Conservation (phyloP, 2,113 vertebrate species). For the Cololabis saira region DNA sequence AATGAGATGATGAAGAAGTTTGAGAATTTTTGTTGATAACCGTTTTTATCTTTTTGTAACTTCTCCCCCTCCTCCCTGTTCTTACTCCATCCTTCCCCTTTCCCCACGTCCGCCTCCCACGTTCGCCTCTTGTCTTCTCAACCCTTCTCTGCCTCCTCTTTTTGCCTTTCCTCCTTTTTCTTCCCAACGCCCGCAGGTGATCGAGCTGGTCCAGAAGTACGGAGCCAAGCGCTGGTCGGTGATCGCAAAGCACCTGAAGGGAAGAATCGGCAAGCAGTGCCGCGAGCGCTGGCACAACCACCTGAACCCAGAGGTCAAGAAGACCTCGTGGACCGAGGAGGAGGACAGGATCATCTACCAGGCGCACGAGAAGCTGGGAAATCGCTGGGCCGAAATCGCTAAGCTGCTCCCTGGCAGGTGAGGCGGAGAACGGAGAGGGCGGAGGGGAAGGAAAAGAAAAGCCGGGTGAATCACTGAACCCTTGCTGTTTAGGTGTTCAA, state of each 20-base stretch:
- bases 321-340: slow-evolving; percentile 99
- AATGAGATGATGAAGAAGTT: slow-evolving; percentile 10
- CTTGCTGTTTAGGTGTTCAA: slow-evolving; percentile 44
- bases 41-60: slow-evolving; percentile 21
- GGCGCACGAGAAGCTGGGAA: slow-evolving; percentile 98
- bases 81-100: slow-evolving; percentile 67
- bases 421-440: slow-evolving; percentile 6
- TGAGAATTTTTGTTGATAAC: background rate
- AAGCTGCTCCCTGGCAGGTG: slow-evolving; percentile 99
- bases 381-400: slow-evolving; percentile 99
- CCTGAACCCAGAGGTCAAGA: slow-evolving; percentile 99
- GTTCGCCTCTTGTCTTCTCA: slow-evolving; percentile 50
- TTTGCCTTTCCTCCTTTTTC: slow-evolving; percentile 28
- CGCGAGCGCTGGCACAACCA: slow-evolving; percentile 99
- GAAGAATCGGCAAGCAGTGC: slow-evolving; percentile 98
- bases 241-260: slow-evolving; percentile 98
- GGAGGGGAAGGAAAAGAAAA: slow-evolving; percentile 17
- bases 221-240: slow-evolving; percentile 99
- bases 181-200: slow-evolving; percentile 85
- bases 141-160: slow-evolving; percentile 30
- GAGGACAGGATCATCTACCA: slow-evolving; percentile 99
- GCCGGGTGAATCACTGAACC: slow-evolving; percentile 49
- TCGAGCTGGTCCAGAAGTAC: slow-evolving; percentile 98
- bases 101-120: slow-evolving; percentile 29
- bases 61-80: slow-evolving; percentile 64